Evolutionary conservation across 2,113 vertebrate species (phyloP), one percentile per base, ranked within the genome.

Genomic region (Lepisosteus oculatus): DNA sequence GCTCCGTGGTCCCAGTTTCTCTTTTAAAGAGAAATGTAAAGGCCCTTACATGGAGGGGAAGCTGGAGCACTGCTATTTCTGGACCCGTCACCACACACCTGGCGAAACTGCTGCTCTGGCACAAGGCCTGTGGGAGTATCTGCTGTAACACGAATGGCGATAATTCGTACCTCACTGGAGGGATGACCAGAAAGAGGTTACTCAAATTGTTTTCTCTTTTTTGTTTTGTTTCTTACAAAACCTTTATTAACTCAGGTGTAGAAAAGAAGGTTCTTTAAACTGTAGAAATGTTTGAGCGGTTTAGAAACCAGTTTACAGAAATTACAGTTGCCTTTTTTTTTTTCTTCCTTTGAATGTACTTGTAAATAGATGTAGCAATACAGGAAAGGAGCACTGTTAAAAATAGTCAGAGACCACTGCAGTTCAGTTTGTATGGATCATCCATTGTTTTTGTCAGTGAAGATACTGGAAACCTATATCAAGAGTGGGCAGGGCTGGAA

Each of bases 221-320:
- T 61, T 62, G 41, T 70, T 72, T 80, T 78, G 57, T 74, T 59
- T 59, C 69, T 83, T 83, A 70, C 73, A 72, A 85, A 81, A 59
- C 11, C 57, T 75, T 81, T 78, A 80, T 79, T 76, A 81, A 81
- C 90, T 92, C 89, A 89, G 88, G 89, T 88, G 79, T 84, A 84
- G 5, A 67, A 57, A 67, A 82, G 77, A 81, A 78, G 83, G 80
- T 86, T 85, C 84, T 77, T 75, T 72, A 72, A 79, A 81, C 74
- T 64, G 61, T 65, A 72, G 70, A 72, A 12, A 62, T 12, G n/a
- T 67, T 45, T 64, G 0, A 56, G 12, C 13, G 15, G 70, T 81
- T 78, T 69, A 63, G 61, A 45, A 70, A 62, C 76, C 69, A 41
- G 66, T 78, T 74, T 57, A 74, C 78, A 76, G 81, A 65, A 78